Evolutionary conservation across 2,888 invertebrate genomes (phyloP), one percentile per base, ranked within the genome.

Genomic region (Tetranychus truncatus): DNA sequence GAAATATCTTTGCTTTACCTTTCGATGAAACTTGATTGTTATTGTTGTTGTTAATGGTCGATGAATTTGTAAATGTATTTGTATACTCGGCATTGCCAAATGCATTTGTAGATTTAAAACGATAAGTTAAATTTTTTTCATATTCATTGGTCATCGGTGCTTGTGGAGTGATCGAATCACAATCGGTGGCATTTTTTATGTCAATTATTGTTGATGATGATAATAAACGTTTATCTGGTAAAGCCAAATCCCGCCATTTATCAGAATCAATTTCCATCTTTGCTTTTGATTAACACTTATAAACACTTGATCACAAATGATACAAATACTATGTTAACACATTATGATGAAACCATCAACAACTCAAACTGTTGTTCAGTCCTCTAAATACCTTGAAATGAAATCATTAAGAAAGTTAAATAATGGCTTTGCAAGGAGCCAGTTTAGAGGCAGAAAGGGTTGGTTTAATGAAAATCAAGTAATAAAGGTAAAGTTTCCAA

Each of bases 101-200:
- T 15, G 55, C 24, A 34, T 73, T 55, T n/a, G 46, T 46, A n/a
- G 20, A 24, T 55, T 55, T 20, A 6, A 73, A 21, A 9, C 66
- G 34, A 45, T 73, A 73, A 1, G 73, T 18, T 9, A 74, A 76
- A 2, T 76, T 44, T 71, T 76, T 74, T 0, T 69, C 69, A 20
- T 46, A 8, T 34, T 74, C 74, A 9, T 74, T 74, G 9, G 69
- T 74, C 9, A 76, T 71, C 20, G 76, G 74, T 24, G 76, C 74
- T 67, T 74, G 66, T 21, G 76, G 76, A 45, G 74, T 74, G 1
- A 24, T 69, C 66, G 44, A 15, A 66, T 73, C 45, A 73, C 66
- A 6, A 46, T 77, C 46, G 76, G 71, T 71, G 69, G 67, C 69
- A 69, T 69, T 24, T 7, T 11, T 20, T 7, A 69, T 55, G 15